Conservation (phyloP, 2,113 vertebrate species). For the Tricholaema leucomelas region DNA sequence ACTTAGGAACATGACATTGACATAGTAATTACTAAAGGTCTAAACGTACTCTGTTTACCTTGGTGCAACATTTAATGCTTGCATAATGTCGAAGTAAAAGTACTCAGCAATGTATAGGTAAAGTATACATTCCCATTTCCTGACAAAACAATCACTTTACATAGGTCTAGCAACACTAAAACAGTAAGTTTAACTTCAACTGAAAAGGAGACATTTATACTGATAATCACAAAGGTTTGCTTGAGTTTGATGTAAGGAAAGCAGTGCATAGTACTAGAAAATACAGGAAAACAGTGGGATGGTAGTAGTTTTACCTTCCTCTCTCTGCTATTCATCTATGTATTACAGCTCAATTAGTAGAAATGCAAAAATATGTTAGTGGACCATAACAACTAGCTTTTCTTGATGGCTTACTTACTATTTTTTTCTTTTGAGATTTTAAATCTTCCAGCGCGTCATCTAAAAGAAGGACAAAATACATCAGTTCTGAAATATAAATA, state of each 20-base stretch:
- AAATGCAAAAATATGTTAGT: neutral
- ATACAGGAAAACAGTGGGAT: neutral
- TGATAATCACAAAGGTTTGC: neutral
- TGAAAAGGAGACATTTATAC: neutral
- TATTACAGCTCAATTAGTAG: neutral
- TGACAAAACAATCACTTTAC: neutral
- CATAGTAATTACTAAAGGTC: neutral
- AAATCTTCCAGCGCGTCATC: conserved; percentile 94
- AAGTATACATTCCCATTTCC: neutral
- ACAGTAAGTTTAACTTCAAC: neutral
- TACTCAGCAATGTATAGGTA: neutral
- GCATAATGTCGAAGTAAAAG: neutral
- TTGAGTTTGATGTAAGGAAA: neutral
- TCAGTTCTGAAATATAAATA: conserved; percentile 43
- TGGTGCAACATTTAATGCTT: neutral
- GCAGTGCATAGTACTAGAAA: neutral
- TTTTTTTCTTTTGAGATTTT: conserved; percentile 93
- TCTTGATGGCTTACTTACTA: conserved; percentile 83
- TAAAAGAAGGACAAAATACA: conserved; percentile 65
- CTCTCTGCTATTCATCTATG: neutral
- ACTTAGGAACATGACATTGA: neutral
- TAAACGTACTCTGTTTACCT: neutral
- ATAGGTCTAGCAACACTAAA: neutral
- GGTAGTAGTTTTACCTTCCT: neutral
- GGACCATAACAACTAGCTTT: neutral